These are phyloP conservation scores for Mesembrinibis cayennensis DNA, from an alignment of 2,113 vertebrate genomes.

Conservation along the genomic window DNA sequence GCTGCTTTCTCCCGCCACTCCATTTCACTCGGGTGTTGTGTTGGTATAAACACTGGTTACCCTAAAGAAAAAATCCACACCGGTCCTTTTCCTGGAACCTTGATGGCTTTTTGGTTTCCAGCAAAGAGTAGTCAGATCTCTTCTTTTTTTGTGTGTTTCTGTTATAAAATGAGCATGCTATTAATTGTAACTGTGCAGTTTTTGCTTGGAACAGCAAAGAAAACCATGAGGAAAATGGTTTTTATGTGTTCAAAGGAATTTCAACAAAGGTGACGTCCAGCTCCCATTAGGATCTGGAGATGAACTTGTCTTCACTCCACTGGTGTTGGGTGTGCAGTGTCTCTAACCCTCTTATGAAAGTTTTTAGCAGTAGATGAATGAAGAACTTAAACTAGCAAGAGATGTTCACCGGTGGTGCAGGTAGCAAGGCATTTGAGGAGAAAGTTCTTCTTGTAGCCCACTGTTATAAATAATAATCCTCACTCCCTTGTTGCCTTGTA, in stretches of 20 bases:
- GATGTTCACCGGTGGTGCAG: neutral
- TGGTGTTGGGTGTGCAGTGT: neutral
- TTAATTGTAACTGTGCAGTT: neutral
- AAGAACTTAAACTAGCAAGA: neutral
- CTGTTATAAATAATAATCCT: neutral
- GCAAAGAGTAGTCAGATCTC: neutral
- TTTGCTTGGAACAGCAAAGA: neutral
- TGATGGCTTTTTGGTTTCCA: neutral
- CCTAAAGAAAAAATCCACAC: neutral
- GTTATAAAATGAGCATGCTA: neutral
- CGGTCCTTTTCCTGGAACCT: neutral
- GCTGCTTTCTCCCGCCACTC: neutral
- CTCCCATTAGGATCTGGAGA: neutral
- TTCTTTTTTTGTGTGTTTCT: neutral
- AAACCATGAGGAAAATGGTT: neutral
- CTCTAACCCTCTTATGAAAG: neutral
- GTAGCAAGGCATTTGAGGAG: neutral
- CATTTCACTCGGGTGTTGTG: accelerated
- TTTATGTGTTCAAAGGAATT: neutral
- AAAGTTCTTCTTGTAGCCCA: neutral
- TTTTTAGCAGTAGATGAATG: neutral
- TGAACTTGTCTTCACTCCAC: neutral
- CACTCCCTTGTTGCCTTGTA: neutral
- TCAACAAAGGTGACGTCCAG: neutral
- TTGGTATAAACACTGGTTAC: neutral